Percentiles rank a stretch among this genome's conserved stretches.
Conservation (phyloP, 1,140 invertebrate species). For the Oryzaephilus surinamensis region DNA sequence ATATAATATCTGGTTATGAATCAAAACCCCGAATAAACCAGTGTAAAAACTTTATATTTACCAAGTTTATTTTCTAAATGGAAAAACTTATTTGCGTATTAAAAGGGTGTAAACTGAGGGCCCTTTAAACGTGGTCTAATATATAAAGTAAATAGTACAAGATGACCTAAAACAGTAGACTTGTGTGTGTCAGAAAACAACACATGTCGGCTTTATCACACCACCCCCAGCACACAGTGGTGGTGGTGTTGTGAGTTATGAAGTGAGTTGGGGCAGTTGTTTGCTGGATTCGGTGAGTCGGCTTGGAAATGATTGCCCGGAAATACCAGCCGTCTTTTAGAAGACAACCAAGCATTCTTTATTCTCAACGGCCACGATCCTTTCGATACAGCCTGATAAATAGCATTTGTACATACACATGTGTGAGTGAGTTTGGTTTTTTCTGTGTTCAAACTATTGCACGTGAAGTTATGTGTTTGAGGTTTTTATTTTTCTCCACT, state of each 20-base stretch:
- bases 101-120: too few relatives aligned
- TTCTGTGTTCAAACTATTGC: slow-evolving; percentile 10
- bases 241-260: slow-evolving; percentile 16
- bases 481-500: slow-evolving; percentile 12
- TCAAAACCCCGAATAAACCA: too few relatives aligned
- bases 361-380: slow-evolving; percentile 7
- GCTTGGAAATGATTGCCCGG: slow-evolving; percentile 18
- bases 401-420: too few relatives aligned
- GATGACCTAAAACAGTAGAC: too few relatives aligned
- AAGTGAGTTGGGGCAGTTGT: slow-evolving; percentile 18
- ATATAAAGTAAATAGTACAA: too few relatives aligned
- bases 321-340: slow-evolving; percentile 17
- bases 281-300: slow-evolving; percentile 14
- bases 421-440: too few relatives aligned
- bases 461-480: slow-evolving; percentile 9
- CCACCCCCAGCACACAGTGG: slow-evolving; percentile 5
- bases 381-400: slow-evolving; percentile 18
- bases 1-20: too few relatives aligned
- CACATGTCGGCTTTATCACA: slow-evolving; percentile 12
- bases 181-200: slow-evolving; percentile 3
- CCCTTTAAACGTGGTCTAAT: too few relatives aligned
- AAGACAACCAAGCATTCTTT: slow-evolving; percentile 16
- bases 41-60: too few relatives aligned
- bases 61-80: too few relatives aligned
- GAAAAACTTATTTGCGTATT: too few relatives aligned